These are phyloP conservation scores for Microctonus hyperodae DNA, from an alignment of 2,888 invertebrate species.

Conservation along the genomic window DNA sequence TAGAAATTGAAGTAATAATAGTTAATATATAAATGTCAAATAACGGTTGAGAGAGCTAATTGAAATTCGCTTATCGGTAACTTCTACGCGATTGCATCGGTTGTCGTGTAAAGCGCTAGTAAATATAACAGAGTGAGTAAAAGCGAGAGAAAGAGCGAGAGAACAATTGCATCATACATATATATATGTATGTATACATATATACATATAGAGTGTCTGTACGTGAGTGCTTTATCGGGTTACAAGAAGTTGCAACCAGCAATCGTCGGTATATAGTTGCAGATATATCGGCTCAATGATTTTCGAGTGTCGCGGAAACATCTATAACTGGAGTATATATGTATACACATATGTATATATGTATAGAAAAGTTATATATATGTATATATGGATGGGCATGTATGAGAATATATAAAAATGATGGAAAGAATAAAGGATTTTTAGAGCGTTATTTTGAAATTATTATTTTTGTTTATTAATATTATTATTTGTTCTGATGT, in stretches of 20 bases:
- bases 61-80: slow-evolving; percentile 60
- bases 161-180: not conserved
- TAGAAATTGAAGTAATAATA: slow-evolving; percentile 20
- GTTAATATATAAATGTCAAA: slow-evolving; percentile 24
- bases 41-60: slow-evolving; percentile 46
- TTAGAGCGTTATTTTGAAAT: too few relatives aligned
- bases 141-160: slow-evolving; percentile 14
- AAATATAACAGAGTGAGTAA: not conserved
- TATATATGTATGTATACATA: too few relatives aligned
- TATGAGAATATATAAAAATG: too few relatives aligned
- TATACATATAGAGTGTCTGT: too few relatives aligned
- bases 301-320: slow-evolving; percentile 10
- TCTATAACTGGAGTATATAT: too few relatives aligned
- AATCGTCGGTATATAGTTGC: slow-evolving; percentile 25
- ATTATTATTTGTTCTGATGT: too few relatives aligned
- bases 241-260: slow-evolving; percentile 29
- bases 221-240: slow-evolving; percentile 24
- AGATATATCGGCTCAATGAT: slow-evolving; percentile 16
- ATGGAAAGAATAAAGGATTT: too few relatives aligned
- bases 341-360: too few relatives aligned
- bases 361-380: too few relatives aligned
- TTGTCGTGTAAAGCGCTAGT: slow-evolving; percentile 20
- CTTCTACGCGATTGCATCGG: slow-evolving; percentile 60
- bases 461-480: too few relatives aligned
- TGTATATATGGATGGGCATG: too few relatives aligned